These are phyloP conservation scores for Myrmophylax atrothorax DNA, from an alignment of 2,113 vertebrate genomes.

Conservation along the genomic window DNA sequence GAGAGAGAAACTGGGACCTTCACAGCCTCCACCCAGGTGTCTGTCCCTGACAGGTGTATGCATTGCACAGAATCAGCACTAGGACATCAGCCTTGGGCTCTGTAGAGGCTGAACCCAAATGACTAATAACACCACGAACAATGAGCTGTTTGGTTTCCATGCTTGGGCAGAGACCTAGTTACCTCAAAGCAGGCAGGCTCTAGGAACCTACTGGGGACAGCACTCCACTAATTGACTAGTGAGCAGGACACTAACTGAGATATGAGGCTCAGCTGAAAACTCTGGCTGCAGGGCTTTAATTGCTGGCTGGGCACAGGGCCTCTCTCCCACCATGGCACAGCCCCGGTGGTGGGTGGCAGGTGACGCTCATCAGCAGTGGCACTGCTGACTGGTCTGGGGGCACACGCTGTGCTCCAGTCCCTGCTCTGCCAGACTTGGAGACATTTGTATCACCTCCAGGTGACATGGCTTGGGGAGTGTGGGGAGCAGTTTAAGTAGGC, in stretches of 20 bases:
- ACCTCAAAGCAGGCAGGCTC: not conserved
- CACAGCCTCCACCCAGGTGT: accelerated
- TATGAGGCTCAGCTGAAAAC: not conserved
- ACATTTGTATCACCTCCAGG: not conserved
- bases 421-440: not conserved
- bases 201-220: not conserved
- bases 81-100: not conserved
- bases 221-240: not conserved
- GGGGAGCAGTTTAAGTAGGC: not conserved
- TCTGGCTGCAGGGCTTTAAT: not conserved
- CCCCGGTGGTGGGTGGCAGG: accelerated
- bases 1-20: not conserved
- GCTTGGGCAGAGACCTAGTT: not conserved
- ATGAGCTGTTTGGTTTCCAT: not conserved
- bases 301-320: accelerated
- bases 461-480: not conserved
- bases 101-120: not conserved
- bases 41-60: not conserved
- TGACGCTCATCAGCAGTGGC: not conserved
- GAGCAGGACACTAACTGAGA: not conserved
- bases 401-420: accelerated
- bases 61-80: not conserved
- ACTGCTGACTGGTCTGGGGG: accelerated
- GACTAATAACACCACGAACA: not conserved
- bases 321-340: not conserved